Evolutionary conservation across 2,888 invertebrate genomes (phyloP).

Genomic region (Venusia cambrica): DNA sequence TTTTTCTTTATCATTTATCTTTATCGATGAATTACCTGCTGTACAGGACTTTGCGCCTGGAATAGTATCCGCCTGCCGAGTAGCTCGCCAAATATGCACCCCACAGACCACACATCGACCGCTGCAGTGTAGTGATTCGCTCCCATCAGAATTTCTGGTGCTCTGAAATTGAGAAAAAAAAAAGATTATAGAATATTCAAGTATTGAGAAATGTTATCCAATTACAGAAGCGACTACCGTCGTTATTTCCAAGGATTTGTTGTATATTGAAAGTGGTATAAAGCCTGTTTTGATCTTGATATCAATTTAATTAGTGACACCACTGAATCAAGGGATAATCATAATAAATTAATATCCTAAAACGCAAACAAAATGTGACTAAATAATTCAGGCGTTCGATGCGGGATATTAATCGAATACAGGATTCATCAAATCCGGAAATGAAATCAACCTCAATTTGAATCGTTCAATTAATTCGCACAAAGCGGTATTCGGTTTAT

Average conservation of each 20-base stretch:
- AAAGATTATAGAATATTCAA: too few relatives aligned
- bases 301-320: too few relatives aligned
- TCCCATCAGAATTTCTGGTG: constrained; percentile 99
- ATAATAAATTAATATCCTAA: not conserved
- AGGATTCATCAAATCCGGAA: constrained; percentile 27
- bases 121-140: constrained; percentile 97
- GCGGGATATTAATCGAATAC: constrained; percentile 10
- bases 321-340: too few relatives aligned
- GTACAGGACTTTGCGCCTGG: constrained; percentile 98
- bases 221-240: too few relatives aligned
- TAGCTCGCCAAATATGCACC: constrained; percentile 99
- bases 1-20: not conserved
- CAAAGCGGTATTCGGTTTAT: constrained; percentile 25
- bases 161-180: too few relatives aligned
- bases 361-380: constrained; percentile 5
- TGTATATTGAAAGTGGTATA: too few relatives aligned
- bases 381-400: constrained; percentile 1
- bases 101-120: constrained; percentile 99
- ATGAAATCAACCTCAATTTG: constrained; percentile 25
- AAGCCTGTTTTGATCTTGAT: too few relatives aligned
- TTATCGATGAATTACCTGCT: constrained; percentile 84
- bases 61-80: constrained; percentile 97
- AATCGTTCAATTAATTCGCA: constrained; percentile 26
- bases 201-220: too few relatives aligned
- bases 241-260: too few relatives aligned